Base-by-base conservation (phyloP, 2,113 vertebrate genomes). In the Oreochromis aureus region DNA sequence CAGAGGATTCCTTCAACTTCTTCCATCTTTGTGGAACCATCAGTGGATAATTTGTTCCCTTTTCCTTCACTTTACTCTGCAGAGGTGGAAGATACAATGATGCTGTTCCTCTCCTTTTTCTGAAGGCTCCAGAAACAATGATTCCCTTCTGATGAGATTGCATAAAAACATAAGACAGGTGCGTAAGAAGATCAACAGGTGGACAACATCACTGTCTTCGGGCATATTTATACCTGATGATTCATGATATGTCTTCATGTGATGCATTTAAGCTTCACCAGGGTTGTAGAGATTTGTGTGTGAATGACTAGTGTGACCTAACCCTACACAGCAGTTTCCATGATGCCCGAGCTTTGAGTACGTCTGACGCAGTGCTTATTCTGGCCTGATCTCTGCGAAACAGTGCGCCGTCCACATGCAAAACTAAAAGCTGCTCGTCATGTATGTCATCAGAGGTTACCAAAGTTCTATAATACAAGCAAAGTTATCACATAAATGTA, bases 251-350 rank as follows among this genome's bases (percentile, higher is more conserved):
- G 32, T 81, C 53, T 48, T 51, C 71, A 84, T 58, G 22, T 53
- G n/a, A 66, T 59, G 30, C n/a, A 11, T 84, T 56, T 63, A 32
- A 55, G 5, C 53, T 41, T 56, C 1, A 2, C 0, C 4, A 48
- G 3, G 19, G 6, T 22, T 24, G 4, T 2, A 78, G 78, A 18
- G 85, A 76, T 61, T 81, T 80, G 55, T 51, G 11, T 18, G 30
- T 66, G 83, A 80, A 8, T 5, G 46, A 83, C 71, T 36, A 55
- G 12, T 82, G 22, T 84, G 79, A 76, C 83, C 34, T 54, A 82
- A 66, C 10, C 61, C 51, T 18, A 78, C 73, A 80, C 85, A 69
- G 69, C 61, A 84, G 80, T 89, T 89, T 89, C 83, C 85, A 86
- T 51, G 78, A 89, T 83, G 78, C 48, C 32, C 15, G 12, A 81